Percentiles rank a stretch among this genome's conserved stretches.
Conservation (phyloP, 2,113 vertebrate genomes). For the Oreochromis aureus region DNA sequence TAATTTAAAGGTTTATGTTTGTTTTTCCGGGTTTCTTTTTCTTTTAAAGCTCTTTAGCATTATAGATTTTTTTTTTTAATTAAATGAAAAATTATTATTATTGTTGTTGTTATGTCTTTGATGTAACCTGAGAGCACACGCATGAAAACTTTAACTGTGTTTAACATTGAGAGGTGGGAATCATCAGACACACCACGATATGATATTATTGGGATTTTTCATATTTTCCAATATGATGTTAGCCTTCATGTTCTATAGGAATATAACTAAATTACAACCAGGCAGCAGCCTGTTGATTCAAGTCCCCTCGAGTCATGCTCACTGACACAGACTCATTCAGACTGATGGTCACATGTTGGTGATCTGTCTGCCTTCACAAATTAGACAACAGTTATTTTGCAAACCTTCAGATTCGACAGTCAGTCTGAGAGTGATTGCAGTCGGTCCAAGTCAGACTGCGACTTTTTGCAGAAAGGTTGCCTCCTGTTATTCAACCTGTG, state of each 20-base stretch:
- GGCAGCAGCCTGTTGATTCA: not conserved
- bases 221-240: not conserved
- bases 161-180: not conserved
- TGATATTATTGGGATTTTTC: not conserved
- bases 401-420: not conserved
- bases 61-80: not conserved
- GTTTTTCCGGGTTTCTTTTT: not conserved
- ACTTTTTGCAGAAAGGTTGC: not conserved
- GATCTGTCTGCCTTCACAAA: not conserved
- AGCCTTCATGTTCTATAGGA: not conserved
- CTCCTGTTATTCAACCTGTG: not conserved
- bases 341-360: not conserved
- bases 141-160: fast-evolving
- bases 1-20: not conserved
- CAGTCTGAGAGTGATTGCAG: not conserved
- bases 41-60: not conserved
- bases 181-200: not conserved
- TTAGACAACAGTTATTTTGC: not conserved
- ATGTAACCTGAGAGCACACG: not conserved
- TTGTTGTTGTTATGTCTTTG: not conserved
- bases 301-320: fast-evolving
- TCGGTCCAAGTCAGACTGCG: not conserved
- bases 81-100: not conserved
- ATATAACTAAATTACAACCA: not conserved
- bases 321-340: not conserved